Conservation (phyloP, 2,113 vertebrate species). For the Entosphenus tridentatus region DNA sequence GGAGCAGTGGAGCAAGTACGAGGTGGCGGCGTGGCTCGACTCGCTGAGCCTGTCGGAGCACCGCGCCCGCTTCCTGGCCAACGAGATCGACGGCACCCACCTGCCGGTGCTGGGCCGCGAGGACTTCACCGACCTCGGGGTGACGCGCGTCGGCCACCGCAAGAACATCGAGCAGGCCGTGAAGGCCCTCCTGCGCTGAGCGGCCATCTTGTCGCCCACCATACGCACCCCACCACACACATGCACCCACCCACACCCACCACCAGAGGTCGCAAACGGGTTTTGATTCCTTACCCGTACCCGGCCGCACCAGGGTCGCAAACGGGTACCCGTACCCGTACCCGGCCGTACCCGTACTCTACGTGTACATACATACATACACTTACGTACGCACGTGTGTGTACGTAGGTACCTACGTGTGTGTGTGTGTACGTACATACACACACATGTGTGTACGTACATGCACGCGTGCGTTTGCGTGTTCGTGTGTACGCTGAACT, state of each 20-base stretch:
- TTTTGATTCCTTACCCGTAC: too few species aligned
- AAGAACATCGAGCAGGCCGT: constrained; percentile 97
- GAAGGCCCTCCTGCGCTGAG: constrained; percentile 71
- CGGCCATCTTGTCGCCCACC: constrained; percentile 35
- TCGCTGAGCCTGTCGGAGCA: constrained; percentile 88
- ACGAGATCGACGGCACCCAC: constrained; percentile 95
- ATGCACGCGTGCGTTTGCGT: too few species aligned
- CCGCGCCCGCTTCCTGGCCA: constrained; percentile 74
- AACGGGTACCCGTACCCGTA: too few species aligned
- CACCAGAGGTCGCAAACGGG: too few species aligned
- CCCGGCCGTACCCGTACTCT: too few species aligned
- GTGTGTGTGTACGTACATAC: too few species aligned
- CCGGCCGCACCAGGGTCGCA: too few species aligned
- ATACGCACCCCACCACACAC: constrained; percentile 2
- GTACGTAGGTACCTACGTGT: too few species aligned
- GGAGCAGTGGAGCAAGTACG: constrained; percentile 89
- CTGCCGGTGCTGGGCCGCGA: constrained; percentile 89
- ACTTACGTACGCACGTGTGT: too few species aligned
- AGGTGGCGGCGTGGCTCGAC: constrained; percentile 94
- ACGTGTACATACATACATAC: too few species aligned
- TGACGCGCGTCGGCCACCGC: constrained; percentile 83
- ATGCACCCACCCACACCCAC: neutral
- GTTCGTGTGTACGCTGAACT: too few species aligned
- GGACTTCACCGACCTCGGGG: constrained; percentile 86
- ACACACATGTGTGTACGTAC: too few species aligned